phyloP scores from a whole-genome alignment of 2,113 vertebrate genomes.

The Athene noctua region DNA sequence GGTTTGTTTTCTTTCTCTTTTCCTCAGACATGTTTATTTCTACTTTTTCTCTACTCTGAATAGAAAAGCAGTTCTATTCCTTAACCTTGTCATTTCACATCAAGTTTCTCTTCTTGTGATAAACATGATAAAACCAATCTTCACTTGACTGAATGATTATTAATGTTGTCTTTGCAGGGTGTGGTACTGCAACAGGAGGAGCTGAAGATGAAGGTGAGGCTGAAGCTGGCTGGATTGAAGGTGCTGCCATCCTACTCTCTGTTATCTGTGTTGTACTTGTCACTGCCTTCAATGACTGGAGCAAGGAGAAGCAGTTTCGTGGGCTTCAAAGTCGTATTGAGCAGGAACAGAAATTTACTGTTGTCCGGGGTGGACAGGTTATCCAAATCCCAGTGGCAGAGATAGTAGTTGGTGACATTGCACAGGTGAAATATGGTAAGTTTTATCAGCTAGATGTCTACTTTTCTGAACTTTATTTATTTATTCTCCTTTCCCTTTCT shows the following conservation, averaged over 20 bases:
- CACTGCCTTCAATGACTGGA: constrained; percentile 99
- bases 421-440: constrained; percentile 96
- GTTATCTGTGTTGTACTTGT: constrained; percentile 97
- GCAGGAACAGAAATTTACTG: constrained; percentile 98
- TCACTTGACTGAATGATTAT: no score
- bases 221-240: constrained; percentile 98
- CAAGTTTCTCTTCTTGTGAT: neutral
- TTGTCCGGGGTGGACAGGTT: constrained; percentile 89
- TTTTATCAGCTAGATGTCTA: neutral
- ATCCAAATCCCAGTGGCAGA: constrained; percentile 96
- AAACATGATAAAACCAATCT: fast-evolving
- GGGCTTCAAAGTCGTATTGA: constrained; percentile 98
- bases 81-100: neutral
- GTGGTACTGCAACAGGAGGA: constrained; percentile 80
- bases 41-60: neutral
- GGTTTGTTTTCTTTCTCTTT: neutral
- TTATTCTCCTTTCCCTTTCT: neutral
- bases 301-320: constrained; percentile 98
- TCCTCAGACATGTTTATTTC: neutral
- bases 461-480: fast-evolving
- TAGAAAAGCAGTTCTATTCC: neutral
- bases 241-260: constrained; percentile 94
- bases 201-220: constrained; percentile 93
- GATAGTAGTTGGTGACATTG: constrained; percentile 94
- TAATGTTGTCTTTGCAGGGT: constrained; percentile 67